A percentile compares a stretch with the other conserved stretches of the same genome.
Conservation (phyloP, 2,797 vertebrate genomes). For the Fistularia tabacaria region DNA sequence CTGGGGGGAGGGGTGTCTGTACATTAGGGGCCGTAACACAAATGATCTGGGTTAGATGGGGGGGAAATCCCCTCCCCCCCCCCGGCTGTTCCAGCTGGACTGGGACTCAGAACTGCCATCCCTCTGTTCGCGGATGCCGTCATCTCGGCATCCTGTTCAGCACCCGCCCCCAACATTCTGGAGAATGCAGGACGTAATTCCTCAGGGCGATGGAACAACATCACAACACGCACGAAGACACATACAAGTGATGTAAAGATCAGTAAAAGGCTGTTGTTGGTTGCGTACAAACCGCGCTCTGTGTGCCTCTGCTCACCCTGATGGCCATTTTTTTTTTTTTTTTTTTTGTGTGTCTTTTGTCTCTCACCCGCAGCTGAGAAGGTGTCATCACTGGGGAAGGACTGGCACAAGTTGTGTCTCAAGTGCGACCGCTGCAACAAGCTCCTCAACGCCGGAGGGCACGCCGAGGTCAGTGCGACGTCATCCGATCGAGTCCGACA, state of each 20-base stretch:
- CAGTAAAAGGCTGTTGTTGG: background rate
- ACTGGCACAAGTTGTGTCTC: conserved; percentile 97
- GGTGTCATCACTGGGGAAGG: conserved; percentile 93
- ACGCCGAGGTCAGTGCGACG: conserved; percentile 85
- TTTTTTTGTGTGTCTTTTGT: conserved; percentile 34
- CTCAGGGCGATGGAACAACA: conserved; percentile 15
- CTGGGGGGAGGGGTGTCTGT: conserved; percentile 38
- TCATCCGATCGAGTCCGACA: background rate
- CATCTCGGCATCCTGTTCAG: conserved; percentile 45
- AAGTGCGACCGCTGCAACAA: conserved; percentile 97
- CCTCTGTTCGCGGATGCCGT: conserved; percentile 52
- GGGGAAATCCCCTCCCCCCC: conserved; percentile 15
- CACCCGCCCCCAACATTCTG: conserved; percentile 14
- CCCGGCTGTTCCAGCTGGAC: conserved; percentile 51
- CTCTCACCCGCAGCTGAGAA: conserved; percentile 82
- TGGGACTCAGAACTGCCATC: conserved; percentile 35
- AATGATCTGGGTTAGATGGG: conserved; percentile 57
- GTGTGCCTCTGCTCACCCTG: conserved; percentile 29
- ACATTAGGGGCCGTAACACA: conserved; percentile 29
- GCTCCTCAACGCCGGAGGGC: conserved; percentile 88
- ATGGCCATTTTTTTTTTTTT: background rate
- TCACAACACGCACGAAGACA: background rate
- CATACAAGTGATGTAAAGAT: background rate
- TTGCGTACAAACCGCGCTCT: conserved; percentile 12
- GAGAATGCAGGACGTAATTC: background rate